Evolutionary conservation across 2,888 invertebrate genomes (phyloP).

Genomic region (Synanthedon vespiformis): DNA sequence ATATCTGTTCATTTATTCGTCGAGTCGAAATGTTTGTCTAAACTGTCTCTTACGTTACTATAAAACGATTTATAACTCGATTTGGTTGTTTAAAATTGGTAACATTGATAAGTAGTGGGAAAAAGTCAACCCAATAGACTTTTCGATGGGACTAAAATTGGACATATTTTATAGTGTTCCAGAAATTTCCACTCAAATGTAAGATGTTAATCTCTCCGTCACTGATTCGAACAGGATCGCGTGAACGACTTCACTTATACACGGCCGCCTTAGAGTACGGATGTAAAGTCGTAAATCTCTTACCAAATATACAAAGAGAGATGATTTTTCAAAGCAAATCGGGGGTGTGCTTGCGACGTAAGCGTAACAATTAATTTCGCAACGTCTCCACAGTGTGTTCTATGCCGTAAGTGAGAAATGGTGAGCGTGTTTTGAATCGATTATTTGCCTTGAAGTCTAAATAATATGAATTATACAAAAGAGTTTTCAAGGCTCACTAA

Average conservation of each 20-base stretch:
- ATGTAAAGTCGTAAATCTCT: constrained; percentile 26
- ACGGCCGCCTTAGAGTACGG: constrained; percentile 3
- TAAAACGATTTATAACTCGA: too few species aligned
- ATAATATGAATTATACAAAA: too few species aligned
- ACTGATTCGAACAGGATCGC: neutral
- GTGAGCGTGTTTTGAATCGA: constrained; percentile 5
- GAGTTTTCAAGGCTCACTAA: too few species aligned
- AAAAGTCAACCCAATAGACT: too few species aligned
- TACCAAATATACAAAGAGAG: constrained; percentile 35
- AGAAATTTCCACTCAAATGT: too few species aligned
- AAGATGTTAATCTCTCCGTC: neutral
- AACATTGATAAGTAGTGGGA: too few species aligned
- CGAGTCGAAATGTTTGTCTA: too few species aligned
- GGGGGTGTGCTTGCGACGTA: constrained; percentile 48
- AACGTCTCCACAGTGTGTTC: constrained; percentile 28
- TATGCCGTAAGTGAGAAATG: constrained; percentile 10
- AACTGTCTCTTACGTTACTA: too few species aligned
- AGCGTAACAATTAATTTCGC: constrained; percentile 60
- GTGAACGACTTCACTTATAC: constrained; percentile 2
- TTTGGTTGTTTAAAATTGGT: too few species aligned
- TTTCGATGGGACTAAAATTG: too few species aligned
- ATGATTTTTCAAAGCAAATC: constrained; percentile 61
- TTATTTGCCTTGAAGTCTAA: neutral
- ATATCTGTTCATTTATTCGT: too few species aligned
- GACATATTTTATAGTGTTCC: too few species aligned